A percentile compares a stretch with the other conserved stretches of the same genome.
Evolutionary conservation across 1,140 invertebrate genomes (phyloP).

Genomic region (Drosophila nebulosa): DNA sequence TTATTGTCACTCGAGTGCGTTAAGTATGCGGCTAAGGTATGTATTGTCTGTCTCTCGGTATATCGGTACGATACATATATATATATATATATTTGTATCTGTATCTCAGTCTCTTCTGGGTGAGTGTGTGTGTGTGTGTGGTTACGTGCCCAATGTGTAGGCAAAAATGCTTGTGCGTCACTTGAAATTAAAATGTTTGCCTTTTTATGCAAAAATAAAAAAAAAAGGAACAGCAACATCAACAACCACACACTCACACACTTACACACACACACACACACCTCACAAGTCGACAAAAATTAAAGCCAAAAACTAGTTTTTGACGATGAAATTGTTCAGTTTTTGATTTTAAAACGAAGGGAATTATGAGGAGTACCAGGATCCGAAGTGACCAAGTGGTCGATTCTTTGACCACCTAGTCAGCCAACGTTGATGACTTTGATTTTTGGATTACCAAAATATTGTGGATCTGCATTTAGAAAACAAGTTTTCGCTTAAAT

Average conservation of each 20-base stretch:
- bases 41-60: constrained; percentile 40
- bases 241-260: constrained; percentile 12
- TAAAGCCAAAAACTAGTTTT: constrained; percentile 63
- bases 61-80: constrained; percentile 48
- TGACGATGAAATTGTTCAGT: not conserved
- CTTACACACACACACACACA: too few relatives aligned
- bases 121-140: not conserved
- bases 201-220: constrained; percentile 39
- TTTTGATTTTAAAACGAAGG: not conserved
- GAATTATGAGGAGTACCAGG: not conserved
- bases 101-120: constrained; percentile 2
- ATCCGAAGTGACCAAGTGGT: not conserved
- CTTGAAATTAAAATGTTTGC: constrained; percentile 68
- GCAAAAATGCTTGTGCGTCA: constrained; percentile 61
- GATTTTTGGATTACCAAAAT: too few relatives aligned
- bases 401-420: too few relatives aligned
- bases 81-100: too few relatives aligned
- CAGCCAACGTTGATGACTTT: too few relatives aligned
- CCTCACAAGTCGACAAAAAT: constrained; percentile 9
- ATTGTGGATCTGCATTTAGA: too few relatives aligned
- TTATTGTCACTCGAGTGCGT: constrained; percentile 78
- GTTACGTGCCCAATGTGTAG: constrained; percentile 42
- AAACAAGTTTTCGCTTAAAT: too few relatives aligned
- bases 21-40: constrained; percentile 73
- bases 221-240: constrained; percentile 9